Base-by-base conservation (phyloP, 2,113 vertebrate genomes). In the Cyprinodon variegatus region DNA sequence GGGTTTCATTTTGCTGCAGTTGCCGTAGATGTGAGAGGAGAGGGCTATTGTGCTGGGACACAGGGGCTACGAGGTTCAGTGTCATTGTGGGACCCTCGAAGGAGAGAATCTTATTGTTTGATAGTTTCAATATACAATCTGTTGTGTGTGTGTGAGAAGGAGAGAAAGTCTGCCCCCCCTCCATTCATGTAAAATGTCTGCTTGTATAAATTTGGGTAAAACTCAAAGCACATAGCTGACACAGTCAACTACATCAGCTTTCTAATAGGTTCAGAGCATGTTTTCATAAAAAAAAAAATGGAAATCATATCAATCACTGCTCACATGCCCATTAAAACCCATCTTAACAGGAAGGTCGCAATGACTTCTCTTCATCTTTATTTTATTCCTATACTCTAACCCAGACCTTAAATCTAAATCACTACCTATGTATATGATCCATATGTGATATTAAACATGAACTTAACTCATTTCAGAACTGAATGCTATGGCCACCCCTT, bases 61-160 rank as follows among this genome's bases (percentile, higher is more conserved):
- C 66, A 87, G 92, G 84, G 90, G 92, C 91, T 83, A 87, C 78
- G 74, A 78, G 88, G 89, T 91, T 92, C 90, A 91, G 86, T 93
- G 94, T 93, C 93, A 93, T 80, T 85, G 90, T 39, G 36, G 78
- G 84, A 62, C 81, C 82, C 89, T 90, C 91, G 78, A 77, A 88
- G 91, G 90, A 88, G 78, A 65, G 66, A 77, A 77, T 87, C 91
- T 91, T 93, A 94, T 93, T 94, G 92, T 94, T 94, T 94, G 91
- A 94, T 94, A 83, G 90, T 91, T 94, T 93, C 92, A 93, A 91
- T 91, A 93, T 93, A 92, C 86, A 86, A 83, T 81, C 70, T 69
- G 48, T 74, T 59, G 37, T 62, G 66, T n/a, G 61, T 72, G 66
- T 74, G 78, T 68, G 70, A 39, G 72, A 59, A 46, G 40, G 48